Evolutionary conservation across 2,113 vertebrate species (phyloP), one percentile per base, ranked within the genome.

Genomic region (Xerus inauris): DNA sequence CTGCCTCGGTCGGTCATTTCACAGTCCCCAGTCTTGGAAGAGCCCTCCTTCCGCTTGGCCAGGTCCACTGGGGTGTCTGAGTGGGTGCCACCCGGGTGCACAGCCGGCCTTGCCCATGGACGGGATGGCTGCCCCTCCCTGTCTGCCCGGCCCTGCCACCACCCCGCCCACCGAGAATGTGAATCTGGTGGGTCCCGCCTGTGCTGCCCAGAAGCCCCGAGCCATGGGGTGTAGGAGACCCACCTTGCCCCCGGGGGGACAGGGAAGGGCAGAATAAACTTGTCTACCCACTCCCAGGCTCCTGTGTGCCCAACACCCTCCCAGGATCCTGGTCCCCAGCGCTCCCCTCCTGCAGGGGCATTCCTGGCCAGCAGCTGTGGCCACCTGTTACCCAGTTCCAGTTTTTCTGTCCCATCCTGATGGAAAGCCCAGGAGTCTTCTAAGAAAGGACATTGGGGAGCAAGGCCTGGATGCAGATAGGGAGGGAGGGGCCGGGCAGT

Each of bases 191-290:
- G 8, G 19, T 26, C 47, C n/a, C 14, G 47, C 9, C 76, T 40
- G 19, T 11, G n/a, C 11, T 10, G 12, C 28, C 59, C 30, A 2
- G 13, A 5, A 12, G 65, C 35, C 32, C 62, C 14, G 65, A 67
- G 32, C 17, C 32, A 35, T 5, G 5, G 65, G 30, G 26, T 30
- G 64, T 9, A 67, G 32, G 42, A 6, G 26, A 73, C 38, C 62
- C 1, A 5, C 9, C 32, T 7, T 13, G 8, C 71, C 11, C 6
- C 0, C 32, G 0, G 1, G 16, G 71, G 67, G 62, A 26, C 62
- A 38, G 65, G 51, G 3, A 19, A 42, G 64, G 14, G 1, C 5
- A 22, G 89, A 96, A 97, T 97, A 96, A 98, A 4, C 12, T 1
- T 62, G 81, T 94, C 87, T 24, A 0, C 32, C 57, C 45, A 8